Evolutionary conservation across 1,140 invertebrate genomes (phyloP).

Genomic region (Brevipalpus yothersi): DNA sequence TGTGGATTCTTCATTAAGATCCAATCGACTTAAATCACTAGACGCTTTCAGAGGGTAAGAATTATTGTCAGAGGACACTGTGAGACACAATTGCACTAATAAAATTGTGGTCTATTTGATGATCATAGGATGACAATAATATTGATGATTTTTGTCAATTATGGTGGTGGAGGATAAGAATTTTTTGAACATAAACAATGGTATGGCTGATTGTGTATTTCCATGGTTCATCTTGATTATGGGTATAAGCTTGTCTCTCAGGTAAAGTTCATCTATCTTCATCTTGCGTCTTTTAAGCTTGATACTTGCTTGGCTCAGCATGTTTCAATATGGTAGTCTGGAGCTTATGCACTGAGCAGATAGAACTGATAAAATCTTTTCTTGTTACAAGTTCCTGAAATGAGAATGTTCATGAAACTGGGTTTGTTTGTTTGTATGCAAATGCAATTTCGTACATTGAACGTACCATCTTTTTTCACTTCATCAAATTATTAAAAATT

Average conservation of each 20-base stretch:
- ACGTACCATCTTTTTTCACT: too few species aligned
- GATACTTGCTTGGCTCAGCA: too few species aligned
- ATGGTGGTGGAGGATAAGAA: slow-evolving; percentile 60
- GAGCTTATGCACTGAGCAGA: too few species aligned
- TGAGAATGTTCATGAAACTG: too few species aligned
- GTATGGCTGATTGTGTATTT: slow-evolving; percentile 82
- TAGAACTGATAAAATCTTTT: too few species aligned
- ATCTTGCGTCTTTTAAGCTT: slow-evolving; percentile 63
- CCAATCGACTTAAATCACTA: background rate
- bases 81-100: background rate
- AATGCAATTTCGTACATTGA: too few species aligned
- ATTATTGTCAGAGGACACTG: background rate
- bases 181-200: slow-evolving; percentile 70
- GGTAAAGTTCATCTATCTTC: slow-evolving; percentile 8
- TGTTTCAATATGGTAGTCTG: too few species aligned
- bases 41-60: background rate
- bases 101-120: background rate
- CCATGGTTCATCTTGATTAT: slow-evolving; percentile 46
- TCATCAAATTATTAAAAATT: too few species aligned
- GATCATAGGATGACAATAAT: slow-evolving; percentile 12
- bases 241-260: slow-evolving; percentile 6
- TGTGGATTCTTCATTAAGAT: background rate
- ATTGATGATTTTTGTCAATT: slow-evolving; percentile 77
- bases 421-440: too few species aligned
- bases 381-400: too few species aligned